These are phyloP conservation scores for Geopemphigus sp. DNA, from an alignment of 1,140 invertebrate species.

Conservation along the genomic window DNA sequence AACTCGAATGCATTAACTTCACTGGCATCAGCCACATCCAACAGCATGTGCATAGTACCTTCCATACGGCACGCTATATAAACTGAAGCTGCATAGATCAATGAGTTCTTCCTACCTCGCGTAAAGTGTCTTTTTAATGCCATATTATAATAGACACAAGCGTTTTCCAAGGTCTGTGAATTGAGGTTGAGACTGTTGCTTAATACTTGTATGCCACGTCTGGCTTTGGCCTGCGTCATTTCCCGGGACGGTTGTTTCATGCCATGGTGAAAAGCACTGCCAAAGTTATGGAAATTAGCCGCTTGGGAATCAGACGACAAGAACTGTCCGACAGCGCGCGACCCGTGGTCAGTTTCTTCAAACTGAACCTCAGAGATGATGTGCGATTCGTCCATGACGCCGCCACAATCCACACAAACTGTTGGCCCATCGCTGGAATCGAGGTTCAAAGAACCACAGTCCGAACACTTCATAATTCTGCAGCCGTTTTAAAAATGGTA, in stretches of 20 bases:
- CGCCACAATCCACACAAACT: slow-evolving; percentile 93
- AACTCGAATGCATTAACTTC: slow-evolving; percentile 95
- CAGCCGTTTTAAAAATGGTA: not conserved
- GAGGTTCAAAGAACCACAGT: slow-evolving; percentile 91
- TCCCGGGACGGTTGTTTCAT: slow-evolving; percentile 84
- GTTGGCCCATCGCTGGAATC: slow-evolving; percentile 90
- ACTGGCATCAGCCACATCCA: slow-evolving; percentile 96
- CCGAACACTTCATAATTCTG: slow-evolving; percentile 76
- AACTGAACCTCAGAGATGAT: slow-evolving; percentile 97
- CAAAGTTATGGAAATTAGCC: slow-evolving; percentile 70
- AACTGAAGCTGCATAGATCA: slow-evolving; percentile 94
- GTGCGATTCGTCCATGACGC: slow-evolving; percentile 91
- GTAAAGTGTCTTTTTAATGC: slow-evolving; percentile 85
- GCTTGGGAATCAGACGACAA: slow-evolving; percentile 84
- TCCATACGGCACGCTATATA: slow-evolving; percentile 96
- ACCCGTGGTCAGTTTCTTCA: slow-evolving; percentile 83
- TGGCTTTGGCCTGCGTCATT: slow-evolving; percentile 85
- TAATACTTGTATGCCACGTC: slow-evolving; percentile 66
- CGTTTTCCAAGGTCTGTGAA: slow-evolving; percentile 87
- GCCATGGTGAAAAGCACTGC: slow-evolving; percentile 74
- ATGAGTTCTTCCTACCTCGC: slow-evolving; percentile 82
- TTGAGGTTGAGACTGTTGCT: slow-evolving; percentile 64
- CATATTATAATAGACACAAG: slow-evolving; percentile 96
- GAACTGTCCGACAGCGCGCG: slow-evolving; percentile 87
- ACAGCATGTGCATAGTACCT: slow-evolving; percentile 88